These are phyloP conservation scores for Cladopsammia gracilis DNA, from an alignment of 64 coral and sea anemone species.

Conservation along the genomic window DNA sequence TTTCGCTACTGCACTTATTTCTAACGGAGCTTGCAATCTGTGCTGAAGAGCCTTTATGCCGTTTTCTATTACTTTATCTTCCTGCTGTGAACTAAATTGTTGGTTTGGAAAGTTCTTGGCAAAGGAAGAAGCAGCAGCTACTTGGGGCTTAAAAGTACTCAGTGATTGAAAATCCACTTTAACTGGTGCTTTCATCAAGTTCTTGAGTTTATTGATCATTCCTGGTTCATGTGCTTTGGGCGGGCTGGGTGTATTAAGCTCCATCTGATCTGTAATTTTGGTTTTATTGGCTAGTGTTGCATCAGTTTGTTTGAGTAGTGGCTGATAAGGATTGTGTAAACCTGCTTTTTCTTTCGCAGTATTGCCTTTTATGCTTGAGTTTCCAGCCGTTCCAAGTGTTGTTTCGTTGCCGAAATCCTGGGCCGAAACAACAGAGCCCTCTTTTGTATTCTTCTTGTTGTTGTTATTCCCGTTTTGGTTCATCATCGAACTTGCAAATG, in stretches of 20 bases:
- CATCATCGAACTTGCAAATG: not conserved
- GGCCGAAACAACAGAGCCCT: not conserved
- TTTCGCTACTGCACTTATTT: conserved; percentile 47
- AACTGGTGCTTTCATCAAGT: conserved; percentile 22
- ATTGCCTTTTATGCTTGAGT: not conserved
- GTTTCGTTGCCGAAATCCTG: not conserved
- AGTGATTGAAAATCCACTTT: too few relatives aligned
- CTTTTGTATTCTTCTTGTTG: not conserved
- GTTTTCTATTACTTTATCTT: conserved; percentile 19
- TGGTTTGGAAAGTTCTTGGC: not conserved
- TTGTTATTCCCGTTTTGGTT: not conserved
- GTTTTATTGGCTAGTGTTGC: not conserved
- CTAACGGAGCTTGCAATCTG: conserved; percentile 18
- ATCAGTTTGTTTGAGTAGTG: not conserved
- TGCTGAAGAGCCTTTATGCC: conserved; percentile 5
- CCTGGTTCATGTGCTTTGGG: not conserved
- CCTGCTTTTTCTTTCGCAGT: not conserved
- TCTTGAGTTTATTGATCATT: not conserved
- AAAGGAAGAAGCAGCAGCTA: not conserved
- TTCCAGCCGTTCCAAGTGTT: not conserved
- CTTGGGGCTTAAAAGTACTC: not conserved
- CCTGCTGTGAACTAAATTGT: not conserved
- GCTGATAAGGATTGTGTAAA: not conserved
- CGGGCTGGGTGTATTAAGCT: not conserved
- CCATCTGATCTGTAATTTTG: not conserved